Conservation (phyloP, 2,113 vertebrate species). For the Girardinichthys multiradiatus region DNA sequence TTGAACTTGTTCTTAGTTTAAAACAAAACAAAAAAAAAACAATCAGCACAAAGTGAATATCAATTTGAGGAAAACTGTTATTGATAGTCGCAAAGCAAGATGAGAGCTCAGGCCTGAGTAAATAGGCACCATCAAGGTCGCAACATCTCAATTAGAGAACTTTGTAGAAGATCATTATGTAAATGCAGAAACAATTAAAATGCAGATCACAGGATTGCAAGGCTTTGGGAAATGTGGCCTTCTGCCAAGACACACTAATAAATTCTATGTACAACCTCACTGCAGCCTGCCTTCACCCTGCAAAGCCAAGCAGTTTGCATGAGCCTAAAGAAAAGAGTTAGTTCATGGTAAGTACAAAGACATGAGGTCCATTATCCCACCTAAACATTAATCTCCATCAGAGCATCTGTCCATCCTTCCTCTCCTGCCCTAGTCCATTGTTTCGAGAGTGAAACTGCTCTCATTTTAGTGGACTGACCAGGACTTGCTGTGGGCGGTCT, state of each 20-base stretch:
- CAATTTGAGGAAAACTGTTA: not conserved
- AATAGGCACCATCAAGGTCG: slow-evolving; percentile 42
- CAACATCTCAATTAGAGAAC: slow-evolving; percentile 31
- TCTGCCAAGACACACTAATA: slow-evolving; percentile 54
- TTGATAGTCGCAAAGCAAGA: not conserved
- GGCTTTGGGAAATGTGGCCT: slow-evolving; percentile 59
- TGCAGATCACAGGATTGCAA: slow-evolving; percentile 57
- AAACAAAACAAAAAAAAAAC: not conserved
- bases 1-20: not conserved
- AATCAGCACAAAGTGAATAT: not conserved
- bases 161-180: slow-evolving; percentile 42
- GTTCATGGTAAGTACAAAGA: slow-evolving; percentile 52
- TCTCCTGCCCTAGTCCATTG: slow-evolving; percentile 39
- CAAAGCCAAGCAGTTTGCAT: slow-evolving; percentile 39
- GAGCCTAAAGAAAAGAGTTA: slow-evolving; percentile 57
- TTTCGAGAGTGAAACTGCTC: slow-evolving; percentile 62
- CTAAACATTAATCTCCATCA: slow-evolving; percentile 70
- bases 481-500: slow-evolving; percentile 45
- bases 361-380: slow-evolving; percentile 66
- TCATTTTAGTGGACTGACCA: slow-evolving; percentile 64
- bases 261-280: slow-evolving; percentile 53
- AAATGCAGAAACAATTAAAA: slow-evolving; percentile 58
- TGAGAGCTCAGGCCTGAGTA: not conserved
- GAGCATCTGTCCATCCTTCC: slow-evolving; percentile 20
- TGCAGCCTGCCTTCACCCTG: slow-evolving; percentile 42